Base-by-base conservation (phyloP, 2,888 invertebrate species). In the Seira musarum region DNA sequence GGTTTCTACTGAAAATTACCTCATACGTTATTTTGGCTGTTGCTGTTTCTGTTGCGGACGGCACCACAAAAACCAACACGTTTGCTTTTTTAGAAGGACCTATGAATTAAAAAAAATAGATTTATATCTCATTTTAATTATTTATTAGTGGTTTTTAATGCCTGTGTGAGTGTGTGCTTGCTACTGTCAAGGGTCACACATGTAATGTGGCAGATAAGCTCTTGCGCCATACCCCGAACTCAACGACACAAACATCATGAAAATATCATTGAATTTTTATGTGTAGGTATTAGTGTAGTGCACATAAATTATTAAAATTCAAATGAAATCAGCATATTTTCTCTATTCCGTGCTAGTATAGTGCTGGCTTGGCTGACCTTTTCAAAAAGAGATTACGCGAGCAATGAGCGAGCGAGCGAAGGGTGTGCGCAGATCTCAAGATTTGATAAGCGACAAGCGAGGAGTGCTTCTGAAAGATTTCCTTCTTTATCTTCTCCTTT, bases 211-310 rank as follows among this genome's bases (percentile, higher is more conserved):
- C 80, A 70, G 70, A 72, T 60, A 21, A 46, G 68, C 24, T 79
- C 72, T 72, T 80, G 70, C 80, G 71, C 80, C 80, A 75, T 79
- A 53, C 57, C 68, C 70, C 74, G 60, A 67, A 53, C 53, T 17
- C 53, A 17, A 53, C 53, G 53, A 53, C 53, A 53, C 15, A 53
- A 53, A 53, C 53, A 53, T 53, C 6, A 13, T 15, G 17, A 53
- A 53, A 53, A 53, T 3, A 53, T 53, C 2, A 17, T n/a, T 8
- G 53, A 17, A 15, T 15, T 8, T 13, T 3, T 15, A 53, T 3
- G 30, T 30, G 2, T 30, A 30, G 30, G 30, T 8, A 30, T n/a
- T n/a, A n/a, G n/a, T n/a, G n/a, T n/a, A n/a, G n/a, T n/a, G 30
- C 30, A 30, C 8, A 53, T 53, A 53, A 53, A 17, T 53, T 17